Evolutionary conservation across 2,888 invertebrate species (phyloP).

Genomic region (Eilema depressum): DNA sequence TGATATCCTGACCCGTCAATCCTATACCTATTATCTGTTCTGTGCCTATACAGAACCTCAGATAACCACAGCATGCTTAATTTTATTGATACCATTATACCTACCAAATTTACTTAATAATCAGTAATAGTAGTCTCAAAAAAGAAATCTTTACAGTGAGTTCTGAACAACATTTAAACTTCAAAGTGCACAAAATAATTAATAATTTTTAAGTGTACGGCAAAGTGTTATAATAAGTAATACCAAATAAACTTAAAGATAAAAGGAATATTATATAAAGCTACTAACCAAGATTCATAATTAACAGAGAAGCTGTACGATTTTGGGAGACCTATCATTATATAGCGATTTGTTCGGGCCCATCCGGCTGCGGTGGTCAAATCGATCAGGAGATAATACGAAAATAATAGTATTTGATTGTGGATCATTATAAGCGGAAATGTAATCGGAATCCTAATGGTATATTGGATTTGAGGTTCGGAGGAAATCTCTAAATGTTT

Average conservation of each 20-base stretch:
- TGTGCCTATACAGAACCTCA: too few species aligned
- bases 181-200: not conserved
- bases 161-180: not conserved
- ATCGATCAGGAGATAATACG: constrained; percentile 80
- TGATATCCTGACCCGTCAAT: too few species aligned
- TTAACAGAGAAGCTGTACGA: constrained; percentile 58
- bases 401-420: constrained; percentile 82
- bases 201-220: not conserved
- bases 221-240: constrained; percentile 7
- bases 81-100: too few species aligned
- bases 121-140: not conserved
- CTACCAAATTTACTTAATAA: too few species aligned
- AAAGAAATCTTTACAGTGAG: not conserved
- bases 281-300: constrained; percentile 48
- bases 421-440: constrained; percentile 71
- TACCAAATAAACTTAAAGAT: constrained; percentile 18
- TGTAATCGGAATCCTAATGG: constrained; percentile 59
- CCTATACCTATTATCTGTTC: too few species aligned
- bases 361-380: constrained; percentile 66
- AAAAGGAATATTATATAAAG: constrained; percentile 22
- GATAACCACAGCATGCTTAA: too few species aligned
- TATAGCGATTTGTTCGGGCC: constrained; percentile 57
- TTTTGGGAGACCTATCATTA: constrained; percentile 46
- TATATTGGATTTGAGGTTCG: constrained; percentile 20
- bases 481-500: constrained; percentile 4